Percentiles rank a stretch among this genome's conserved stretches.
These are phyloP conservation scores for Asbolus verrucosus DNA, from an alignment of 1,140 invertebrate species.

Conservation along the genomic window DNA sequence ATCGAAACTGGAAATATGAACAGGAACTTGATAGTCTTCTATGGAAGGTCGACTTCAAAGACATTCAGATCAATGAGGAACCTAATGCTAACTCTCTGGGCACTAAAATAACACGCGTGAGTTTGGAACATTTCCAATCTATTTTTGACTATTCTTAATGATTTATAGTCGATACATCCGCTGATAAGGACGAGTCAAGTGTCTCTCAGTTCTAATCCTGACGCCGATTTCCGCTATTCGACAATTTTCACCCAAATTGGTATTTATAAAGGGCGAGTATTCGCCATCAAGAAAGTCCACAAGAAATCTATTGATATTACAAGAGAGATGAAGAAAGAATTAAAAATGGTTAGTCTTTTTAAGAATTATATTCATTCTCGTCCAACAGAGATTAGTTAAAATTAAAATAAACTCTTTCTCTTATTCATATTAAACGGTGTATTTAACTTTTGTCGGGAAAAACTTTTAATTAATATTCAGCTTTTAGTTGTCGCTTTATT, in stretches of 20 bases:
- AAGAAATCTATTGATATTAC: conserved; percentile 92
- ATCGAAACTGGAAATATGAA: conserved; percentile 94
- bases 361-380: conserved; percentile 48
- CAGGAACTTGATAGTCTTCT: conserved; percentile 93
- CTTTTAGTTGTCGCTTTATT: background rate
- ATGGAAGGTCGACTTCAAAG: conserved; percentile 96
- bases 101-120: conserved; percentile 67
- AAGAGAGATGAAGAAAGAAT: conserved; percentile 92
- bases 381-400: too few relatives aligned
- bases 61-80: conserved; percentile 79
- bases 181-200: conserved; percentile 86
- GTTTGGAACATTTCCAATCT: conserved; percentile 7
- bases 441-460: background rate
- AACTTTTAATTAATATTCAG: conserved; percentile 5
- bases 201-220: conserved; percentile 86
- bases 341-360: conserved; percentile 82
- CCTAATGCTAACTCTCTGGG: conserved; percentile 50
- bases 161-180: conserved; percentile 64
- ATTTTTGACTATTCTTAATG: conserved; percentile 39
- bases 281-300: conserved; percentile 88
- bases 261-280: conserved; percentile 86
- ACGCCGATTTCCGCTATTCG: conserved; percentile 86
- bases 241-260: conserved; percentile 90
- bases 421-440: background rate
- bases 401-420: too few relatives aligned